Evolutionary conservation across 2,797 vertebrate genomes (phyloP).

Genomic region (Enoplosus armatus): DNA sequence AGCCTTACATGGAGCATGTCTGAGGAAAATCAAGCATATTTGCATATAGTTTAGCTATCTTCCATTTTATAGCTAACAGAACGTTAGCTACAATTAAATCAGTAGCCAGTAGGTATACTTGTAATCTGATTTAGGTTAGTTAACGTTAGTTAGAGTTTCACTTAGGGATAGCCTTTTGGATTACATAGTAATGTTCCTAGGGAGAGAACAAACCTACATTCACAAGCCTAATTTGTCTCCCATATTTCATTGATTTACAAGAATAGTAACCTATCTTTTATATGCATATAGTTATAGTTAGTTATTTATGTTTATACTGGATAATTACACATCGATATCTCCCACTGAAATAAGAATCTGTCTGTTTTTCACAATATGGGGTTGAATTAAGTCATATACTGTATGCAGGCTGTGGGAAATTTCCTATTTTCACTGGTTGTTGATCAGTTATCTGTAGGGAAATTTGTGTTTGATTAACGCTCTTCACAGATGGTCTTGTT

Average conservation of each 20-base stretch:
- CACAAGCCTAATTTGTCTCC: not conserved
- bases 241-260: not conserved
- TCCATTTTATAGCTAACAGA: not conserved
- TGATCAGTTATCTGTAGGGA: constrained; percentile 42
- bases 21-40: no score
- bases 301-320: not conserved
- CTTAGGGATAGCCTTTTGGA: no score
- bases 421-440: not conserved
- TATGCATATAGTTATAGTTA: not conserved
- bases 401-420: not conserved
- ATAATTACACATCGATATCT: not conserved
- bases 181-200: no score
- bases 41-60: not conserved
- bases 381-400: not conserved
- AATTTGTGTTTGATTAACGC: constrained; percentile 14
- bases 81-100: not conserved
- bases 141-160: not conserved
- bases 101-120: not conserved
- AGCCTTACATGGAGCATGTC: not conserved
- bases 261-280: not conserved
- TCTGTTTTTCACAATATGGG: not conserved
- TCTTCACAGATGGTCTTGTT: constrained; percentile 21
- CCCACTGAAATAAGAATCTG: not conserved
- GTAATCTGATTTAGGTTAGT: not conserved
- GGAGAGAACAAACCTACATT: not conserved